These are phyloP conservation scores for Poecile atricapillus DNA, from an alignment of 2,113 vertebrate genomes.

Conservation along the genomic window DNA sequence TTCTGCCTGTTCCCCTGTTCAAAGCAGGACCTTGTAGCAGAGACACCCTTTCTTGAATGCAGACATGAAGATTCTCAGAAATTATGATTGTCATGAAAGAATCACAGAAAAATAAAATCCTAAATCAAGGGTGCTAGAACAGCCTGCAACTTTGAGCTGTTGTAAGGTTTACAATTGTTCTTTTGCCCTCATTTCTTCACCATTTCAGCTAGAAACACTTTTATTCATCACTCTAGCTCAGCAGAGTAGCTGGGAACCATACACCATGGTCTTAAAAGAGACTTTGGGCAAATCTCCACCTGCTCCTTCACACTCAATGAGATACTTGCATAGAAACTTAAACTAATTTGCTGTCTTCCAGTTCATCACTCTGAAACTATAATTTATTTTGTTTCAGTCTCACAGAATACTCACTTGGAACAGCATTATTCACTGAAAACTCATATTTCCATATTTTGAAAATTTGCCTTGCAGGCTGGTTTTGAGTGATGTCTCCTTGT, in stretches of 20 bases:
- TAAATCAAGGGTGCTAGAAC: not conserved
- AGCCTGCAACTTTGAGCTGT: not conserved
- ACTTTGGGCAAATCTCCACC: not conserved
- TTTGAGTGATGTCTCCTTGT: not conserved
- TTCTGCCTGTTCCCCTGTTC: not conserved
- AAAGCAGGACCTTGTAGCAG: not conserved
- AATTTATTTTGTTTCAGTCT: not conserved
- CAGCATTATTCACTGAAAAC: not conserved
- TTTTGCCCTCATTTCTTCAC: not conserved
- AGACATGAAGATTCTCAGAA: not conserved
- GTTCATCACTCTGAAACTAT: not conserved
- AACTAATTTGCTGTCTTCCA: not conserved
- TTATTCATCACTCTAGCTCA: not conserved
- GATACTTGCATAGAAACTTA: not conserved
- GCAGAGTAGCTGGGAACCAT: not conserved
- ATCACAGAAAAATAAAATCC: not conserved
- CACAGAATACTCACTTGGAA: not conserved
- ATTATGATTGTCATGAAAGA: not conserved
- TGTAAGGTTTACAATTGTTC: not conserved
- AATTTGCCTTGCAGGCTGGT: not conserved
- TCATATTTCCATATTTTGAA: rapidly evolving
- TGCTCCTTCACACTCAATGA: not conserved
- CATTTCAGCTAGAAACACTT: not conserved
- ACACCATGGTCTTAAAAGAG: not conserved
- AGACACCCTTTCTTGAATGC: not conserved